These are phyloP conservation scores for Thamnophis sirtalis DNA, from an alignment of 2,113 vertebrate genomes.

Conservation along the genomic window DNA sequence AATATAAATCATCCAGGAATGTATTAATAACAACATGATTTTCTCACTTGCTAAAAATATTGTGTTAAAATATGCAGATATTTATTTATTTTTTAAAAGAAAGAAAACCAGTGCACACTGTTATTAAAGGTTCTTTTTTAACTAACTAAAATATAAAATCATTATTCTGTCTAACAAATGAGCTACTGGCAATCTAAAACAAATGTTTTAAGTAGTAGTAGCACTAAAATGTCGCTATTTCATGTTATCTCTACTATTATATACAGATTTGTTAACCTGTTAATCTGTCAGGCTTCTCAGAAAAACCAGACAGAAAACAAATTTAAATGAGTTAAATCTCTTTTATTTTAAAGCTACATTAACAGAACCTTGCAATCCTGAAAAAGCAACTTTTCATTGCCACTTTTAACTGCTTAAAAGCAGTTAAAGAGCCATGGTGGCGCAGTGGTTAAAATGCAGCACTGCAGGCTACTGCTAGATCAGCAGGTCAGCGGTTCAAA, in stretches of 20 bases:
- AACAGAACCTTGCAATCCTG: not conserved
- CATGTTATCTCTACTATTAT: conserved; percentile 10
- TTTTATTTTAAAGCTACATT: not conserved
- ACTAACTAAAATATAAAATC: conserved; percentile 82
- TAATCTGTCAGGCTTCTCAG: not conserved
- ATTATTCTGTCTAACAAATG: conserved; percentile 34
- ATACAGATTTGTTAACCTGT: not conserved
- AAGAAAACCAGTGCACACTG: conserved; percentile 75
- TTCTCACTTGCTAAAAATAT: conserved; percentile 80
- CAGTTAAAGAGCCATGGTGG: too few species aligned
- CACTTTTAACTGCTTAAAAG: not conserved
- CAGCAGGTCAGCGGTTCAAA: too few species aligned
- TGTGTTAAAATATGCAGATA: conserved; percentile 24
- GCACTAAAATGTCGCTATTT: conserved; percentile 17
- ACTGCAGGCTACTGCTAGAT: too few species aligned
- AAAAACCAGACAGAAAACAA: not conserved
- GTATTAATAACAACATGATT: conserved; percentile 78
- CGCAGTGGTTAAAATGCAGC: too few species aligned
- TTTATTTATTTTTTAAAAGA: conserved; percentile 67
- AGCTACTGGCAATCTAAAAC: conserved; percentile 11
- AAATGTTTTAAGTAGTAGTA: conserved; percentile 31
- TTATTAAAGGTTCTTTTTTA: conserved; percentile 81
- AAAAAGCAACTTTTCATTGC: not conserved
- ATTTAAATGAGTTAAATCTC: not conserved
- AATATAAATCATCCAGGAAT: conserved; percentile 77